phyloP scores from a whole-genome alignment of 2,113 vertebrate species.

The Terrapene triunguis region DNA sequence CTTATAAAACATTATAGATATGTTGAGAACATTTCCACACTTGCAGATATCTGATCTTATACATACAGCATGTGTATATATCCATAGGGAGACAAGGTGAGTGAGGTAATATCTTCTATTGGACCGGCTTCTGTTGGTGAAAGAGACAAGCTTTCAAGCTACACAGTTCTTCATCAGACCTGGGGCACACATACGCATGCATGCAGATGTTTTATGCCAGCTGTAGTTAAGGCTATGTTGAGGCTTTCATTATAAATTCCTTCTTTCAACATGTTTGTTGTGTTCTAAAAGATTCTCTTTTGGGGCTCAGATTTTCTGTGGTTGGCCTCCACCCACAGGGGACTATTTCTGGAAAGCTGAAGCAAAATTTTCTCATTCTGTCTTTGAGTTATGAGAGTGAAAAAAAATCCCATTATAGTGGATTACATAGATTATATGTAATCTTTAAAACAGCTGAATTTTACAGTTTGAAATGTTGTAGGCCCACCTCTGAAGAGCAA shows the following conservation, averaged over 20 bases:
- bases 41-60: background rate
- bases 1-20: background rate
- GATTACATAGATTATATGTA: background rate
- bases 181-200: background rate
- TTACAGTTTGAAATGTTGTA: no score
- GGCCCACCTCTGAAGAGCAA: background rate
- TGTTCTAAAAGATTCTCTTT: background rate
- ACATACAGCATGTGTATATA: background rate
- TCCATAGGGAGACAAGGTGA: background rate
- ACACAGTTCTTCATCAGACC: background rate
- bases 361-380: background rate
- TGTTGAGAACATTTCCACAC: background rate
- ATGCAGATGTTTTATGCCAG: background rate
- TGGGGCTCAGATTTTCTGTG: background rate
- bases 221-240: background rate
- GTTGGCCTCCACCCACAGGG: background rate
- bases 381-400: background rate
- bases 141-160: background rate
- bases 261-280: background rate
- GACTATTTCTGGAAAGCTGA: background rate
- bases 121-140: background rate
- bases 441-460: no score
- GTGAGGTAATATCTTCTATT: background rate
- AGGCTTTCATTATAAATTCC: background rate
- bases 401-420: background rate